Evolutionary conservation across 2,113 vertebrate species (phyloP).

Genomic region (Callorhinus ursinus): DNA sequence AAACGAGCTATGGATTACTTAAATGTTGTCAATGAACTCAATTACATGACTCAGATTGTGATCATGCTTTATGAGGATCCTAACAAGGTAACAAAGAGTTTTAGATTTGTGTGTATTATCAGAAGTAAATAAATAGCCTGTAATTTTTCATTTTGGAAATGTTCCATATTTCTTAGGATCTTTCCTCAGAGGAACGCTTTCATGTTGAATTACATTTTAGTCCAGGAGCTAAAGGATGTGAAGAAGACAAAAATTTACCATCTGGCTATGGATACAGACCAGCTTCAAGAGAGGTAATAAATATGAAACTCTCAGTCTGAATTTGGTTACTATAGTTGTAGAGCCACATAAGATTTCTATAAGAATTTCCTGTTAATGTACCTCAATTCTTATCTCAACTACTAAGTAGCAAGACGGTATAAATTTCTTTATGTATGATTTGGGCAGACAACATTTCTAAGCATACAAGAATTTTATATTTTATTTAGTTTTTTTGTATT

Average conservation of each 20-base stretch:
- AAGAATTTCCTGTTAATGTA: constrained; percentile 10
- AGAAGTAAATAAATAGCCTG: background rate
- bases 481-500: constrained; percentile 15
- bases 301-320: background rate
- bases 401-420: background rate
- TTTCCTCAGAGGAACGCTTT: constrained; percentile 93
- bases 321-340: background rate
- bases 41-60: constrained; percentile 96
- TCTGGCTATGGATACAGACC: constrained; percentile 94
- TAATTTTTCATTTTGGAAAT: constrained; percentile 28
- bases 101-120: background rate
- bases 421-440: background rate
- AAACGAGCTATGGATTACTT: constrained; percentile 95
- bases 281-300: constrained; percentile 92
- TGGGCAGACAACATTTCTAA: background rate
- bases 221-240: constrained; percentile 94
- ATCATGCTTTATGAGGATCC: constrained; percentile 96
- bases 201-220: constrained; percentile 95
- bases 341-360: background rate
- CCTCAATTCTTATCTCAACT: background rate
- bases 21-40: constrained; percentile 93
- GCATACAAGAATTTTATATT: constrained; percentile 24
- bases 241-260: constrained; percentile 94
- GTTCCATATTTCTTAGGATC: constrained; percentile 85
- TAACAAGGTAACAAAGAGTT: constrained; percentile 90